A percentile compares a stretch with the other conserved stretches of the same genome.
Evolutionary conservation across 2,797 vertebrate genomes (phyloP).

Genomic region (Heteromormyrus szaboi): DNA sequence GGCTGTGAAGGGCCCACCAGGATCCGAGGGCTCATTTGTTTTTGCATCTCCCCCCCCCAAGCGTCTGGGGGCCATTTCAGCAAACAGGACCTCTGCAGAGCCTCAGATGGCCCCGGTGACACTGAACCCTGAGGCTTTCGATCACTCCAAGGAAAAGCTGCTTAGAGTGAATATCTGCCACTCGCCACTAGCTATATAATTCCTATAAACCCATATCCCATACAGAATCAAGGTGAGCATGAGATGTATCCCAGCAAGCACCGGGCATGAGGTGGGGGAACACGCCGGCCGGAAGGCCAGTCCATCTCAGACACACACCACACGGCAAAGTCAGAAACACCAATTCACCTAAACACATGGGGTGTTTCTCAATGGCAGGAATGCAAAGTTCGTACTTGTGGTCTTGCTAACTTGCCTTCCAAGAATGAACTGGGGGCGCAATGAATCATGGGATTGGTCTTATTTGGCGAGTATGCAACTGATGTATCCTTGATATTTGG

Average conservation of each 20-base stretch:
- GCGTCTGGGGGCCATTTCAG: slow-evolving; percentile 2
- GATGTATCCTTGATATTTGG: background rate
- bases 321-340: background rate
- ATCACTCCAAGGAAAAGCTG: background rate
- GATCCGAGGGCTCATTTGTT: background rate
- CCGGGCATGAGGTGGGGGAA: background rate
- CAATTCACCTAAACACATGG: background rate
- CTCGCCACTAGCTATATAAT: background rate
- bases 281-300: background rate
- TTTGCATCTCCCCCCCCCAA: background rate
- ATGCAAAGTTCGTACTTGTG: background rate
- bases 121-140: background rate
- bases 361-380: background rate
- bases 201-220: background rate
- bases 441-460: background rate
- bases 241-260: background rate
- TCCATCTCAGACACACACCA: background rate
- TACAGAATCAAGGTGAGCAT: background rate
- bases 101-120: background rate
- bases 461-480: background rate
- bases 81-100: background rate
- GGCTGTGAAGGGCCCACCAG: background rate
- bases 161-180: background rate
- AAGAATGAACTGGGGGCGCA: background rate
- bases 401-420: background rate